These are phyloP conservation scores for Sebastes miniatus DNA, from an alignment of 2,797 vertebrate species.

Conservation along the genomic window DNA sequence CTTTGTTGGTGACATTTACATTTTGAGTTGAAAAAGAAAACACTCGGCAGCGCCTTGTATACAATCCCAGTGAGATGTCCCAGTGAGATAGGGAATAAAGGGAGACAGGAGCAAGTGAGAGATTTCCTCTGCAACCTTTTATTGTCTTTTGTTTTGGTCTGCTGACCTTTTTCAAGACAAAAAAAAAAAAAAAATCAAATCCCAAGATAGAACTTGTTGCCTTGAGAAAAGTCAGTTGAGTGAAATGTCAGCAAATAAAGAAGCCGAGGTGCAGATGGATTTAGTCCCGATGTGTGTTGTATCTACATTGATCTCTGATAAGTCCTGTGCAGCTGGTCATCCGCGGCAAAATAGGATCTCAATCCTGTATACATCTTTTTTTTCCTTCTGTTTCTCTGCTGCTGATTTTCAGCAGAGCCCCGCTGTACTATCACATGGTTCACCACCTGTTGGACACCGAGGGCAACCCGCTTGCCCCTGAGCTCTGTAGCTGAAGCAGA, in stretches of 20 bases:
- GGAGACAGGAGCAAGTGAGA: neutral
- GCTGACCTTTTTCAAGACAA: constrained; percentile 50
- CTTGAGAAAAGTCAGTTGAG: constrained; percentile 33
- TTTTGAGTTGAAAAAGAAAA: constrained; percentile 27
- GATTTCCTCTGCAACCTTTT: constrained; percentile 13
- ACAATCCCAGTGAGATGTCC: constrained; percentile 3
- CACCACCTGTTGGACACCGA: constrained; percentile 36
- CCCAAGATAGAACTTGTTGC: constrained; percentile 16
- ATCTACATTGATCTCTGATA: constrained; percentile 32
- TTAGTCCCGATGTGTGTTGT: neutral
- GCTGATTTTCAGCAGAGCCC: neutral
- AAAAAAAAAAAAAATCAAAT: neutral
- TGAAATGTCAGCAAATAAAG: constrained; percentile 38
- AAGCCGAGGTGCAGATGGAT: constrained; percentile 15
- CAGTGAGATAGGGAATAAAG: neutral
- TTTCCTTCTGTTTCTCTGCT: constrained; percentile 1
- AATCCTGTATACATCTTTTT: neutral
- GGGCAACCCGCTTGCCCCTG: neutral
- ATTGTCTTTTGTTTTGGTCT: constrained; percentile 24
- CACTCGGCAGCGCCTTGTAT: neutral
- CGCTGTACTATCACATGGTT: constrained; percentile 4
- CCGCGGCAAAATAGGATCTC: neutral
- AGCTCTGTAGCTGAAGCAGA: constrained; percentile 35
- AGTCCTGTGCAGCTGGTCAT: constrained; percentile 1
- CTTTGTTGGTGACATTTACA: constrained; percentile 28